Base-by-base conservation (phyloP, 2,113 vertebrate genomes). In the Oplegnathus fasciatus region DNA sequence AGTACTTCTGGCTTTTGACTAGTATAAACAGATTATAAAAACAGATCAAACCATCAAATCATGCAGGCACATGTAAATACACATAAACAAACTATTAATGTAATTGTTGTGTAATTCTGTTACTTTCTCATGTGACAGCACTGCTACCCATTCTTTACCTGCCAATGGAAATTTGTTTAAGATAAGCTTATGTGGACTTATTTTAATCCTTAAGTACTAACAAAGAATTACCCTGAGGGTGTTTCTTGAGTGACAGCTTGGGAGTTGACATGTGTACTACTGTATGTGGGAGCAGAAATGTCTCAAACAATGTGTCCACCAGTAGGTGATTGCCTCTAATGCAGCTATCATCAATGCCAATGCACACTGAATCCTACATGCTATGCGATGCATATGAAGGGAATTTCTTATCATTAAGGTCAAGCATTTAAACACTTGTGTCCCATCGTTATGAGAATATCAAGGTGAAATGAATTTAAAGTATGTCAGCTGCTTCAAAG, bases 141-240 rank as follows among this genome's bases (percentile, higher is more conserved):
- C 20, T 18, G 14, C 46, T 65, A 28, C 42, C 34, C 32, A 67
- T 88, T 70, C 75, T 85, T 84, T 64, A 37, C 77, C 78, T 78
- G 46, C 72, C 69, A 48, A 17, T 30, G 37, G 5, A 73, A 85
- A 76, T 82, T 55, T 78, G 65, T 78, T 76, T 54, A 34, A 82
- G 57, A 70, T 84, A 37, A 88, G 64, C 58, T 75, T 54, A 62
- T 75, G 34, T 74, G 68, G 30, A 73, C n/a, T 76, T 61, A 76
- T 72, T 87, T 55, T 58, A 86, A 84, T 71, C 52, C 40, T 75
- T 10, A 79, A 83, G 42, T 70, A 46, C 44, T 52, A 82, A 89
- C 42, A 85, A 92, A 89, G 67, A 86, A 85, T 81, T 66, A 48
- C 62, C 93, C 78, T 34, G 30, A 64, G 78, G 90, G 46, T 64